Percentiles rank a stretch among this genome's conserved stretches.
These are phyloP conservation scores for Oryctolagus cuniculus DNA, from an alignment of 2,113 vertebrate genomes.

Conservation along the genomic window mOryCun1.1 NC_091444.1:99334001-99334500, in stretches of 20 bases:
- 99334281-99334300: not conserved
- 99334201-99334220: not conserved
- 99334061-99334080: not conserved
- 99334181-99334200: not conserved
- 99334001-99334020: not conserved
- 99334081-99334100: not conserved
- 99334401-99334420: no score
- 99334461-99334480: not conserved
- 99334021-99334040: not conserved
- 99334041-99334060: not conserved
- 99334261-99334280: not conserved
- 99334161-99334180: not conserved
- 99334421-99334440: not conserved
- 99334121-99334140: not conserved
- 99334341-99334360: slow-evolving; percentile 97
- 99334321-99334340: slow-evolving; percentile 95
- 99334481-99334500: no score
- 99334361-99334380: slow-evolving; percentile 96
- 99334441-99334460: not conserved
- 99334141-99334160: not conserved
- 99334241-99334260: not conserved
- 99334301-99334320: not conserved
- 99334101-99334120: not conserved
- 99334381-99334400: not conserved
- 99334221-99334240: not conserved